Evolutionary conservation across 2,113 vertebrate genomes (phyloP).

Genomic region (Heterotilapia buettikoferi): DNA sequence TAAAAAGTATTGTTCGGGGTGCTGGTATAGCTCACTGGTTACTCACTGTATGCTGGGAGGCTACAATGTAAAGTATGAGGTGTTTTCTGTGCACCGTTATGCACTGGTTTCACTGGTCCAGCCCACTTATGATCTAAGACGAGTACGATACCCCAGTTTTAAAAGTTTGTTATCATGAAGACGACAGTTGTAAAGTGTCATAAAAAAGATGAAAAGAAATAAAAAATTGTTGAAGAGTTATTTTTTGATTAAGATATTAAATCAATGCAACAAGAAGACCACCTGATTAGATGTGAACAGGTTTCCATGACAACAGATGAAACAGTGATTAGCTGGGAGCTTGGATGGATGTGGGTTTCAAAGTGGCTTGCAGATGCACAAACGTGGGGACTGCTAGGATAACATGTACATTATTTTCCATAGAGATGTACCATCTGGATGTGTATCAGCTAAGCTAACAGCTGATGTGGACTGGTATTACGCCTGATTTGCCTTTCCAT

Average conservation of each 20-base stretch:
- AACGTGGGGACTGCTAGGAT: neutral
- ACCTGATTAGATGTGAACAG: neutral
- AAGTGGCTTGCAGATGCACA: neutral
- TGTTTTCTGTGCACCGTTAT: neutral
- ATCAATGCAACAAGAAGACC: neutral
- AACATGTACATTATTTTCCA: neutral
- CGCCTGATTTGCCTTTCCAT: neutral
- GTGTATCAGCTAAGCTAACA: neutral
- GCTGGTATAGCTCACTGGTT: accelerated
- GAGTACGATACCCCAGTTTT: neutral
- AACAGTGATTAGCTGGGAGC: neutral
- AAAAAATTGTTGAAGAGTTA: accelerated
- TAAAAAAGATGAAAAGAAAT: neutral
- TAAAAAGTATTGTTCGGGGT: neutral
- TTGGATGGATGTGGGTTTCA: neutral
- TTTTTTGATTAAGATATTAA: accelerated
- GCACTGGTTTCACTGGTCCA: neutral
- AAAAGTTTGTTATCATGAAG: accelerated
- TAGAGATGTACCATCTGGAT: accelerated
- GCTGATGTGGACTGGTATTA: neutral
- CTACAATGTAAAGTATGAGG: neutral
- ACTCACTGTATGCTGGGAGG: neutral
- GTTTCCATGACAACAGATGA: neutral
- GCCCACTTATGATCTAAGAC: neutral
- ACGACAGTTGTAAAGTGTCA: neutral